Evolutionary conservation across 2,113 vertebrate species (phyloP).

Genomic region (Aramus guarauna): DNA sequence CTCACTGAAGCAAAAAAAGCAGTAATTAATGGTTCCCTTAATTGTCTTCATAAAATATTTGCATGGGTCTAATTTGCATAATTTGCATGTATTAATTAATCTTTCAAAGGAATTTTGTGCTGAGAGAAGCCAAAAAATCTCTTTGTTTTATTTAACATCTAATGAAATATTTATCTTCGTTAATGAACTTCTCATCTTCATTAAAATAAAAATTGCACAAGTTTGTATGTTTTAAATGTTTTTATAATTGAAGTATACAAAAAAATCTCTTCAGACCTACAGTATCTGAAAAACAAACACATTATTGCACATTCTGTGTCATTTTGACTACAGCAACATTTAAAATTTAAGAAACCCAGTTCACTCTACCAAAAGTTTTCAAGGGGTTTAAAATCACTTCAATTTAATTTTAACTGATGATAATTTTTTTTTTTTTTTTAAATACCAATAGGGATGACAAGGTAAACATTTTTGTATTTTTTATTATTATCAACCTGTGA

Average conservation of each 20-base stretch:
- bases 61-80: conserved; percentile 99
- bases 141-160: conserved; percentile 99
- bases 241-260: conserved; percentile 81
- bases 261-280: conserved; percentile 75
- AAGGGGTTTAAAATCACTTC: background rate
- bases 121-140: conserved; percentile 99
- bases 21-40: conserved; percentile 99
- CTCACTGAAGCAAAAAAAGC: conserved; percentile 99
- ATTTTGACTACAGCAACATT: conserved; percentile 57
- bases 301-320: conserved; percentile 67
- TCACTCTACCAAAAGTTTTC: conserved; percentile 21
- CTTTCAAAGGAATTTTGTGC: conserved; percentile 99
- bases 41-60: conserved; percentile 99
- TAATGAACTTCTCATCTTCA: conserved; percentile 99
- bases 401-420: background rate
- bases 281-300: conserved; percentile 75
- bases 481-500: background rate
- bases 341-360: conserved; percentile 14
- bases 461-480: background rate
- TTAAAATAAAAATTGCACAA: conserved; percentile 98
- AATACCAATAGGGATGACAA: background rate
- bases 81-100: conserved; percentile 99
- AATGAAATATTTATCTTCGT: conserved; percentile 99
- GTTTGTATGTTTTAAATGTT: conserved; percentile 91
- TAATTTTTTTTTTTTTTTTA: no score